These are phyloP conservation scores for Phasianus colchicus DNA, from an alignment of 2,113 vertebrate species.

Conservation along the genomic window DNA sequence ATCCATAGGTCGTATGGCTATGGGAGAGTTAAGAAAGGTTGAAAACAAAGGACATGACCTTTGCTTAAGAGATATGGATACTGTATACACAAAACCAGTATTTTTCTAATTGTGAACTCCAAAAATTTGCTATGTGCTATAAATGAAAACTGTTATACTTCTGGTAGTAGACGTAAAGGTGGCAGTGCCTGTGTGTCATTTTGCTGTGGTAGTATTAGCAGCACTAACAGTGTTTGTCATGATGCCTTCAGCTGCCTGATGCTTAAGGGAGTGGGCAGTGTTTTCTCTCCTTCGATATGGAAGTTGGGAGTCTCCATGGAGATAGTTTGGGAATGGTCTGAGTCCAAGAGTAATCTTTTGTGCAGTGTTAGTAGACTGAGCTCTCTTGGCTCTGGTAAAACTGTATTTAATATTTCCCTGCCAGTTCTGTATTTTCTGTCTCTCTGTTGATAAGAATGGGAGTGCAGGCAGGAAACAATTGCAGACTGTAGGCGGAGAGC, in stretches of 20 bases:
- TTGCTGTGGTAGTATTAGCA: neutral
- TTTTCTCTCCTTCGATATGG: neutral
- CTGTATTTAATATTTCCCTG: neutral
- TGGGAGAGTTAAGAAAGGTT: neutral
- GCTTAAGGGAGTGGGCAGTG: neutral
- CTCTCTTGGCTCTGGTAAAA: neutral
- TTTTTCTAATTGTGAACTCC: neutral
- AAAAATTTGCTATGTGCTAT: rapidly evolving
- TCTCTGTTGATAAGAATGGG: neutral
- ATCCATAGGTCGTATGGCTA: neutral
- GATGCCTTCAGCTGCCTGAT: neutral
- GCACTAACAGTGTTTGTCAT: neutral
- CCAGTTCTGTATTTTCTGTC: neutral
- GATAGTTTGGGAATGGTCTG: neutral
- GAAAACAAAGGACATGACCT: neutral
- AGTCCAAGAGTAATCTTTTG: neutral
- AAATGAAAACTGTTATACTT: rapidly evolving
- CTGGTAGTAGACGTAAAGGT: neutral
- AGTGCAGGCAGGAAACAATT: neutral
- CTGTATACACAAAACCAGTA: neutral
- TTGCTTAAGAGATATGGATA: neutral
- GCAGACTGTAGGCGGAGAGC: neutral
- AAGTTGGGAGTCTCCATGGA: neutral
- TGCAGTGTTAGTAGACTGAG: neutral
- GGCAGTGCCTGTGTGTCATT: rapidly evolving